Conservation (phyloP, 2,888 invertebrate genomes). For the Heliconius cydno region DNA sequence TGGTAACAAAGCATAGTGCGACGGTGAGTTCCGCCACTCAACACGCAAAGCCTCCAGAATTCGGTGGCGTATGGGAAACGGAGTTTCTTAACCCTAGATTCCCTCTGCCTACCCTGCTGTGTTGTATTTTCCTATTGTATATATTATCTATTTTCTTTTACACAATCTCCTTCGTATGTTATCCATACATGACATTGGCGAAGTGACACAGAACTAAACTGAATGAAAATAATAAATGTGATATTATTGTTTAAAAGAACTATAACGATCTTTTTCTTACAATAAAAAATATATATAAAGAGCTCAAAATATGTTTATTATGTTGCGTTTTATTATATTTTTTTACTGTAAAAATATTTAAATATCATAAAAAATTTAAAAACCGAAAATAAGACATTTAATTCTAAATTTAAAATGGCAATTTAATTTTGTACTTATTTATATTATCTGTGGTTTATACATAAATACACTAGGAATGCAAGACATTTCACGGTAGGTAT, state of each 20-base stretch:
- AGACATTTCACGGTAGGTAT: constrained; percentile 47
- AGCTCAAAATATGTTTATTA: not conserved
- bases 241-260: not conserved
- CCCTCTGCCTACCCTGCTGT: no score
- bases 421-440: not conserved
- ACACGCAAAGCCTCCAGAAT: no score
- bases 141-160: not conserved
- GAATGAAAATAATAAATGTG: not conserved
- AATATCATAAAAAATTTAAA: not conserved
- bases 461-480: constrained; percentile 40
- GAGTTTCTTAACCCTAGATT: no score
- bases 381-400: not conserved
- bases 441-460: not conserved
- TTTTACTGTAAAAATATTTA: not conserved
- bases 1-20: no score
- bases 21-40: no score
- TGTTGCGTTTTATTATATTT: not conserved
- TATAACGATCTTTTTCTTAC: not conserved
- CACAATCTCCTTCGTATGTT: not conserved
- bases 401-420: not conserved
- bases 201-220: not conserved
- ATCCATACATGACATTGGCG: not conserved
- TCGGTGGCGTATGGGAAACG: no score
- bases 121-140: not conserved
- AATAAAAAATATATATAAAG: not conserved